A percentile compares a stretch with the other conserved stretches of the same genome.
Conservation (phyloP, 1,140 invertebrate species). For the Cydia amplana region DNA sequence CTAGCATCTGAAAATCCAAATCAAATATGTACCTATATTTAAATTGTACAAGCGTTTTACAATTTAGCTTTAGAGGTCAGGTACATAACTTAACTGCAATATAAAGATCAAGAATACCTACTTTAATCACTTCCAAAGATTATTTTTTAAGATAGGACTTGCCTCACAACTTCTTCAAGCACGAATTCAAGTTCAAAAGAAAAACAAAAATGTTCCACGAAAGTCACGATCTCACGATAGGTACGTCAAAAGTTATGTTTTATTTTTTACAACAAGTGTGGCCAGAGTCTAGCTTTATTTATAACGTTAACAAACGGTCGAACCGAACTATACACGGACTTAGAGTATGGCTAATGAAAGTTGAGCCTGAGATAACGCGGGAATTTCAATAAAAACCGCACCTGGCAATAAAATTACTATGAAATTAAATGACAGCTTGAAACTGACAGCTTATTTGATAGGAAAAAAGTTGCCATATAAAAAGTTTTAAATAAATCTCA, state of each 20-base stretch:
- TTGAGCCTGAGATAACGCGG: too few relatives aligned
- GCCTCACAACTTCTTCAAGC: not conserved
- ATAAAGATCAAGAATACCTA: not conserved
- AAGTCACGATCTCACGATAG: too few relatives aligned
- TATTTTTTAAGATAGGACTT: not conserved
- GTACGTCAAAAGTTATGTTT: slow-evolving; percentile 15
- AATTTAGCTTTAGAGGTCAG: not conserved
- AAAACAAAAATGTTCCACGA: not conserved
- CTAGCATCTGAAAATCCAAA: not conserved
- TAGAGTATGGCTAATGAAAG: too few relatives aligned
- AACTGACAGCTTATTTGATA: too few relatives aligned
- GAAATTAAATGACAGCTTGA: too few relatives aligned
- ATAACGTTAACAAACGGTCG: slow-evolving; percentile 20
- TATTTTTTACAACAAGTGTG: not conserved
- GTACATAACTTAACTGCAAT: not conserved
- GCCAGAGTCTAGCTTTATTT: not conserved
- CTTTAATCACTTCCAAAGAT: not conserved
- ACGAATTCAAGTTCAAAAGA: not conserved
- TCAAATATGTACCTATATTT: too few relatives aligned
- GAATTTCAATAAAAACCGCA: too few relatives aligned
- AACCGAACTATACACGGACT: too few relatives aligned
- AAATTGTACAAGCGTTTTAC: not conserved
- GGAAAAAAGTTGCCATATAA: too few relatives aligned
- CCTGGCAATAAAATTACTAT: too few relatives aligned
- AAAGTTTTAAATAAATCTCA: too few relatives aligned